Evolutionary conservation across 2,797 vertebrate species (phyloP), one percentile per base, ranked within the genome.

Genomic region (Gallinago solitaria): DNA sequence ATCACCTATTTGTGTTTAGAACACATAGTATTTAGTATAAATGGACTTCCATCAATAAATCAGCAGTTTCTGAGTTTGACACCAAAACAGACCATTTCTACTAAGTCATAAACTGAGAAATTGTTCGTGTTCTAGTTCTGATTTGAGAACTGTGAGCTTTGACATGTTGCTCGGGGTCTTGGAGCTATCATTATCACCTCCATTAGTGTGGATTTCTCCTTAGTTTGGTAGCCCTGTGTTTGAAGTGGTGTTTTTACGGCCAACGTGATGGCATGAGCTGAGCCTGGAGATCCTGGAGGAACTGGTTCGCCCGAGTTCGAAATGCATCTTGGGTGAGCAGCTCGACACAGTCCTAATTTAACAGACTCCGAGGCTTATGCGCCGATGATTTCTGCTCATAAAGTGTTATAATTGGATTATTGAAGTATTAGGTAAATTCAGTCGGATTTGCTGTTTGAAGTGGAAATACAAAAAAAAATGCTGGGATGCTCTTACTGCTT

Each of bases 331-430:
- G 92, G 91, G 90, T n/a, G 84, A 95, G 78, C 67, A 79, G 93
- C 79, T 89, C 57, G 6, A 90, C 61, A 94, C 80, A 95, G 69
- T 33, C 83, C 84, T 93, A 93, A 65, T 95, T 97, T 88, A 81
- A 95, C 82, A 94, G 92, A 74, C 85, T 96, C 77, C 20, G 51
- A 88, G 95, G 96, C 97, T 97, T 95, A 95, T 77, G 83, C 33
- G 56, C 92, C 83, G 78, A 94, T 94, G 93, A 97, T 97, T 97
- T 95, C 94, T 97, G 86, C 96, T 95, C 65, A 95, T 95, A 97
- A 97, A 96, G 90, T 94, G 96, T 95, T 94, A 91, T 98, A 97
- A 98, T 97, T 97, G 97, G 97, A 98, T 98, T 98, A 98, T 95
- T 96, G 95, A 96, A 97, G 97, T 96, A 98, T 97, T 97, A 97